Evolutionary conservation across 2,888 invertebrate genomes (phyloP), one percentile per base, ranked within the genome.

Genomic region (Apotomis capreana): DNA sequence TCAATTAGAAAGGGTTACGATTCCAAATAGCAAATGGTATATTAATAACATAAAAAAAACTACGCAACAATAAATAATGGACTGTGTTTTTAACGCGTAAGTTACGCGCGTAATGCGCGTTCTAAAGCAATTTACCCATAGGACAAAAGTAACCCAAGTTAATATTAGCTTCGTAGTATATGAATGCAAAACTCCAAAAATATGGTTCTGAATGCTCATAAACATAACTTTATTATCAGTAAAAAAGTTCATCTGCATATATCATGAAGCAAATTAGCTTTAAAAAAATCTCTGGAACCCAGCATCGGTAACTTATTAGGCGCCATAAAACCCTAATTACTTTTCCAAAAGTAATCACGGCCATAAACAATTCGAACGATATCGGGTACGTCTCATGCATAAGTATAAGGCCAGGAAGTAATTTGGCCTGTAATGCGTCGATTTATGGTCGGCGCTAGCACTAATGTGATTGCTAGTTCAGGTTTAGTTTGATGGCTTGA

Each of bases 331-430:
- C 51, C 52, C 71, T 72, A 72, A 72, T 72, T 72, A 72, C 71
- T 62, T 72, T 62, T 52, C 49, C 15, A 58, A 68, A 68, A 68
- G 71, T 72, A 68, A 72, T 72, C 71, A 68, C 67, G 52, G 52
- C 52, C 71, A 68, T 72, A 72, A 72, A 72, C 62, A 72, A 72
- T 69, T 57, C 46, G 51, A 62, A 65, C 75, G 70, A 63, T 73
- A 68, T 72, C 73, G 61, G 70, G 75, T 74, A 74, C 70, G 74
- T 70, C 73, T 68, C 67, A 78, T 78, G 77, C 81, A 80, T 83
- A 84, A 81, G 84, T 83, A 82, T 81, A 77, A 77, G 78, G 79
- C 75, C 77, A 76, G 75, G 68, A 69, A 76, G 82, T 80, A 83
- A 84, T 84, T 82, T 4, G 40, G 40, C 5, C 40, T 6, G 40